These are phyloP conservation scores for Cisticola juncidis DNA, from an alignment of 2,113 vertebrate genomes.

Conservation along the genomic window DNA sequence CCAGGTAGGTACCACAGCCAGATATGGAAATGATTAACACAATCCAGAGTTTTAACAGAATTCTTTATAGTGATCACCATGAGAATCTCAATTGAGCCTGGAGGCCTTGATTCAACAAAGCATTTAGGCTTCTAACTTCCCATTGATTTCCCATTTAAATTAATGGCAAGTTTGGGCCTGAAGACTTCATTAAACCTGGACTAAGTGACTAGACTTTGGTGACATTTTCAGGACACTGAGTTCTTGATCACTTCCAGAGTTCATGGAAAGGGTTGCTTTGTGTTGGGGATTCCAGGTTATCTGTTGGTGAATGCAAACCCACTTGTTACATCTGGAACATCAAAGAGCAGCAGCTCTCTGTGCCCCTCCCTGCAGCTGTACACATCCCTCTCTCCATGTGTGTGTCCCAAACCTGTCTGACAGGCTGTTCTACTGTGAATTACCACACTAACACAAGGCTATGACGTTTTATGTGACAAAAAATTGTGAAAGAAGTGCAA, in stretches of 20 bases:
- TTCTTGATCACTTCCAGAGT: background rate
- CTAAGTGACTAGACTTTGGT: background rate
- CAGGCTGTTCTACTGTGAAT: fast-evolving
- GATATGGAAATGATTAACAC: background rate
- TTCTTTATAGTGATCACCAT: background rate
- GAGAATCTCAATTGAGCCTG: constrained; percentile 14
- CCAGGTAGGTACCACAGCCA: background rate
- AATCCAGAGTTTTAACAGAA: background rate
- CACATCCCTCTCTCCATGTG: fast-evolving
- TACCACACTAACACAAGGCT: background rate
- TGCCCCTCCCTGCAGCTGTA: background rate
- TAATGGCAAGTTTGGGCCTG: constrained; percentile 14
- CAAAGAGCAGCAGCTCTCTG: background rate
- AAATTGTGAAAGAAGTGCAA: background rate
- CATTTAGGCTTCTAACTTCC: constrained; percentile 23
- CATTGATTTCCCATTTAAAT: constrained; percentile 46
- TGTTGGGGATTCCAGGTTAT: background rate
- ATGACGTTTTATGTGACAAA: background rate
- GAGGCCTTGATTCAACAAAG: constrained; percentile 24
- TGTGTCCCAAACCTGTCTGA: background rate
- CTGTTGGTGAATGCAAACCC: background rate
- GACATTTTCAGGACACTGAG: background rate
- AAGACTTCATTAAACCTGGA: constrained; percentile 40
- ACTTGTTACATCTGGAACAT: too few species aligned
- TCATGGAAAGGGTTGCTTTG: background rate